Percentiles rank a stretch among this genome's conserved stretches.
phyloP scores from a whole-genome alignment of 2,113 vertebrate genomes.

The Leptocoma aspasia region DNA sequence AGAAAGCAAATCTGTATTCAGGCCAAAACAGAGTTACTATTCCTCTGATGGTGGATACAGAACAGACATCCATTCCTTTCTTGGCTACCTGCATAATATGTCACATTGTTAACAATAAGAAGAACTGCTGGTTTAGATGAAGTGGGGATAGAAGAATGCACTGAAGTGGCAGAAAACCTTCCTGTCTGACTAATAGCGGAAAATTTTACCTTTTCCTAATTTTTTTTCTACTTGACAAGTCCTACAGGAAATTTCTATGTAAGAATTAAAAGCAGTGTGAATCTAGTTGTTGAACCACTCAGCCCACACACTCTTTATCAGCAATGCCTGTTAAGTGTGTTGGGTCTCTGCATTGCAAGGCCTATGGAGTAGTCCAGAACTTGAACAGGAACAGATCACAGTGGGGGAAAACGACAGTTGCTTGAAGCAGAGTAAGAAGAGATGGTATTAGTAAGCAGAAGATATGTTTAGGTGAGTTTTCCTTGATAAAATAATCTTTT shows the following conservation, averaged over 20 bases:
- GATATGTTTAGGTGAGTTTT: not conserved
- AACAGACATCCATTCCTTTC: not conserved
- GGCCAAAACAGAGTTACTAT: not conserved
- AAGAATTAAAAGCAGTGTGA: not conserved
- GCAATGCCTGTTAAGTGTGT: not conserved
- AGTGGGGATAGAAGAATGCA: not conserved
- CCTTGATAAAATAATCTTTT: not conserved
- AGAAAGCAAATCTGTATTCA: not conserved
- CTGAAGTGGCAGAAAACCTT: not conserved
- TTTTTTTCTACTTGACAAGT: not conserved
- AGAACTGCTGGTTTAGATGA: not conserved
- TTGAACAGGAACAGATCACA: not conserved
- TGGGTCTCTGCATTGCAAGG: not conserved
- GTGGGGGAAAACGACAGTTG: not conserved
- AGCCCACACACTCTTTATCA: not conserved
- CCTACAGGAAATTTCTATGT: not conserved
- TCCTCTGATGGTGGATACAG: not conserved
- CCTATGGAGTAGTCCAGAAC: not conserved
- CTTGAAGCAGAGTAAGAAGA: not conserved
- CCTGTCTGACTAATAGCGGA: not conserved
- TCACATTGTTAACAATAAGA: not conserved
- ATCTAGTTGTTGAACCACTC: not conserved
- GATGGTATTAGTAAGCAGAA: not conserved
- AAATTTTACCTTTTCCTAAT: not conserved
- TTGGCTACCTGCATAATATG: not conserved